These are phyloP conservation scores for Philypnodon macrostomus DNA, from an alignment of 2,797 vertebrate genomes.

Conservation along the genomic window DNA sequence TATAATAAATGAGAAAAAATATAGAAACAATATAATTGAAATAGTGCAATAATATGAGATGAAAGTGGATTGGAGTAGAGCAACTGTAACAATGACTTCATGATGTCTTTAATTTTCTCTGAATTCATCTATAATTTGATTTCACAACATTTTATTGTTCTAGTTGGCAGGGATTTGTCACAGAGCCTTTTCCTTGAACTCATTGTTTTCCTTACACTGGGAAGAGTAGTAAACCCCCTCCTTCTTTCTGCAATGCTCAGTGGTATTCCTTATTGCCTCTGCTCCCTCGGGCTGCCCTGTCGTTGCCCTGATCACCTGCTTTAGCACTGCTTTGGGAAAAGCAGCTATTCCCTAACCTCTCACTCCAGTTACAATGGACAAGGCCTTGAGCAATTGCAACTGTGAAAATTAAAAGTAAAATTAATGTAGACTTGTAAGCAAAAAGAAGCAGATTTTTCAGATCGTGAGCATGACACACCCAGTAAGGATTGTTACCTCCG, in stretches of 20 bases:
- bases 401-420: conserved; percentile 57
- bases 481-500: too few relatives aligned
- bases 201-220: conserved; percentile 18
- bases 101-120: background rate
- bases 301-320: conserved; percentile 42
- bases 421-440: conserved; percentile 10
- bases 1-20: too few relatives aligned
- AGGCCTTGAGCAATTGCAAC: conserved; percentile 27
- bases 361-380: conserved; percentile 45
- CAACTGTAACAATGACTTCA: conserved; percentile 8
- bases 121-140: background rate
- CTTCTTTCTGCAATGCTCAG: conserved; percentile 58
- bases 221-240: conserved; percentile 44
- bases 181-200: conserved; percentile 13
- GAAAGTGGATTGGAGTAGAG: too few relatives aligned
- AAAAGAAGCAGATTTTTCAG: background rate
- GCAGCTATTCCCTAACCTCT: conserved; percentile 48
- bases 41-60: too few relatives aligned
- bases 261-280: conserved; percentile 39
- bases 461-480: too few relatives aligned
- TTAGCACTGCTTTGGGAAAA: conserved; percentile 45
- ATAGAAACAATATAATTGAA: too few relatives aligned
- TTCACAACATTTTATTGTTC: background rate
- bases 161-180: too few relatives aligned
- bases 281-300: conserved; percentile 37